Percentiles rank a stretch among this genome's conserved stretches.
Evolutionary conservation across 2,113 vertebrate species (phyloP).

Genomic region (Australoheros scitulus): DNA sequence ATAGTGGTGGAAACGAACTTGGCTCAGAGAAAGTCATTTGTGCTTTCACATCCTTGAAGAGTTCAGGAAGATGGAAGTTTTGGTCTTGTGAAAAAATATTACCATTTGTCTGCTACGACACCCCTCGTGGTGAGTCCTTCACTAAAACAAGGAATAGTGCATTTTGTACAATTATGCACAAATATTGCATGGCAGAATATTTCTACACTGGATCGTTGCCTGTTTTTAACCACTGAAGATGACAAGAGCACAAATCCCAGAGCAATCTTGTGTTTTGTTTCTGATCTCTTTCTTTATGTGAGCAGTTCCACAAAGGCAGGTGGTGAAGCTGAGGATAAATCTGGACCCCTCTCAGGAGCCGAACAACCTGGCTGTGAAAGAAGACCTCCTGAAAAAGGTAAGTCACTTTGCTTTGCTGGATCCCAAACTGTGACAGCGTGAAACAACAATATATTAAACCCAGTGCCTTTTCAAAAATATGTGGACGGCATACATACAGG

Average conservation of each 20-base stretch:
- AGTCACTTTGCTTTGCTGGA: neutral
- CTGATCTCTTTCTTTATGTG: neutral
- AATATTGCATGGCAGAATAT: neutral
- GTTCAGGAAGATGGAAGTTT: neutral
- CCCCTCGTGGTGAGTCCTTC: neutral
- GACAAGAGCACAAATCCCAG: neutral
- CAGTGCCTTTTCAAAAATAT: too few relatives aligned
- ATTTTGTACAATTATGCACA: neutral
- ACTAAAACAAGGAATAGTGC: neutral
- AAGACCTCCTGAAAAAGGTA: neutral
- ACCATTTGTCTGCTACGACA: neutral
- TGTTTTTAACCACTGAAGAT: neutral
- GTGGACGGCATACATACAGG: too few relatives aligned
- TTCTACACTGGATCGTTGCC: neutral
- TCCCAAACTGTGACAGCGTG: neutral
- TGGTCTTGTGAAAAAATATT: neutral
- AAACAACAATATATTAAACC: neutral
- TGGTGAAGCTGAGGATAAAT: neutral
- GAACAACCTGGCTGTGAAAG: neutral
- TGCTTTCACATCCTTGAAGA: neutral
- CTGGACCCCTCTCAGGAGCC: neutral
- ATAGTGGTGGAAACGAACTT: fast-evolving
- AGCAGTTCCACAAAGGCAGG: neutral
- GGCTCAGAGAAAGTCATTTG: neutral
- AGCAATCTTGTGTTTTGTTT: neutral